phyloP scores from a whole-genome alignment of 1,140 invertebrate species.

The Cyphomyrmex costatus region DNA sequence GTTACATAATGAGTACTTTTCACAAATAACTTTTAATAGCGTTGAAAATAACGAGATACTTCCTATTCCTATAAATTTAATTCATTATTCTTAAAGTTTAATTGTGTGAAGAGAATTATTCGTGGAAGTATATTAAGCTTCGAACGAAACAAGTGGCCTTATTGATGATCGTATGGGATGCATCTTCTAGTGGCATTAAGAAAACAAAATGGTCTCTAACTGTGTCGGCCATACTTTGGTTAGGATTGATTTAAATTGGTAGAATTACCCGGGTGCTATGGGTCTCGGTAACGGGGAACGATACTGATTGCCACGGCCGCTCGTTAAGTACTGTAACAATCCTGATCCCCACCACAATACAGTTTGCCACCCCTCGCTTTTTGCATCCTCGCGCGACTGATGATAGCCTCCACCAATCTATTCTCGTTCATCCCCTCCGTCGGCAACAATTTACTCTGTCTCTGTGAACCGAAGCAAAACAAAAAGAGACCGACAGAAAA shows the following conservation, averaged over 20 bases:
- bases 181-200: slow-evolving; percentile 63
- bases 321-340: slow-evolving; percentile 79
- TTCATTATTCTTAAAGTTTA: neutral
- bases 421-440: slow-evolving; percentile 60
- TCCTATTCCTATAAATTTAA: neutral
- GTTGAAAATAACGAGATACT: too few species aligned
- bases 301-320: slow-evolving; percentile 78
- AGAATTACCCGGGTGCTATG: slow-evolving; percentile 75
- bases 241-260: slow-evolving; percentile 84
- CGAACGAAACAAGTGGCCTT: slow-evolving; percentile 23
- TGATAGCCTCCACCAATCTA: slow-evolving; percentile 58
- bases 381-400: slow-evolving; percentile 44
- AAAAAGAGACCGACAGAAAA: slow-evolving; percentile 24
- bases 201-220: slow-evolving; percentile 80
- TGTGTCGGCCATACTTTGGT: slow-evolving; percentile 77
- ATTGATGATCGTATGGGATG: slow-evolving; percentile 32
- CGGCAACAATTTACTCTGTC: slow-evolving; percentile 34
- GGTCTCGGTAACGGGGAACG: slow-evolving; percentile 64
- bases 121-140: slow-evolving; percentile 3
- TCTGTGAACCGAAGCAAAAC: slow-evolving; percentile 45
- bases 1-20: too few species aligned
- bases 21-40: too few species aligned
- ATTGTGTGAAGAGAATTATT: neutral
- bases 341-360: slow-evolving; percentile 66
- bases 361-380: slow-evolving; percentile 32